These are phyloP conservation scores for Mesoligia furuncula DNA, from an alignment of 2,888 invertebrate species.

Conservation along the genomic window DNA sequence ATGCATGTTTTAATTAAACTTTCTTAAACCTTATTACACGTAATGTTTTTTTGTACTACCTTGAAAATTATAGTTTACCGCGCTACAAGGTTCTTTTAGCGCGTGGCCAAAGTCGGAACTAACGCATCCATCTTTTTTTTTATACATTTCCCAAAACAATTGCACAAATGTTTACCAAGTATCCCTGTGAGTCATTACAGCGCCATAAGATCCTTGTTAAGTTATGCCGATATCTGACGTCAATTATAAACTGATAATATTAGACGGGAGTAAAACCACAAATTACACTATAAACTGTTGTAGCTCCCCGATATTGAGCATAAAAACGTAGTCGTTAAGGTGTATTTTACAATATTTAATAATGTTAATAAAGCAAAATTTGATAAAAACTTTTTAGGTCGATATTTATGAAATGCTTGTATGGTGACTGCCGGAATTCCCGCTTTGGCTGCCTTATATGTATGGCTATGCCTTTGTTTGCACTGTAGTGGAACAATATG, in stretches of 20 bases:
- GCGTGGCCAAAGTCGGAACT: background rate
- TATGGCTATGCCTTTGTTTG: background rate
- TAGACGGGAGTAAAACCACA: constrained; percentile 28
- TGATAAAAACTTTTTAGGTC: constrained; percentile 1
- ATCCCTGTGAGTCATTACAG: background rate
- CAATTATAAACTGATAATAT: constrained; percentile 5
- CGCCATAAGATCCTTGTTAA: background rate
- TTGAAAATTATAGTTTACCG: background rate
- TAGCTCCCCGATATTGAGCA: constrained; percentile 20
- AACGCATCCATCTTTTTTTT: background rate
- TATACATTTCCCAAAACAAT: background rate
- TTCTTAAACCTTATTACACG: background rate
- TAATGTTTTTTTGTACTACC: background rate
- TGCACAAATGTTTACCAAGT: background rate
- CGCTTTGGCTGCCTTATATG: background rate
- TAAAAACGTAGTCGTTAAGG: constrained; percentile 13
- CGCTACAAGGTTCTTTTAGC: background rate
- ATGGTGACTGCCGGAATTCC: background rate
- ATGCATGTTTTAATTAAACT: background rate
- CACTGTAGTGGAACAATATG: background rate
- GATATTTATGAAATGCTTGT: background rate
- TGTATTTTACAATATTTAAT: constrained; percentile 28
- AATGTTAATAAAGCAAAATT: background rate
- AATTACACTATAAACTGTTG: constrained; percentile 22
- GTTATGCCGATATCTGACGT: too few relatives aligned